These are phyloP conservation scores for Crotalus viridis DNA, from an alignment of 2,113 vertebrate genomes.

Conservation along the genomic window DNA sequence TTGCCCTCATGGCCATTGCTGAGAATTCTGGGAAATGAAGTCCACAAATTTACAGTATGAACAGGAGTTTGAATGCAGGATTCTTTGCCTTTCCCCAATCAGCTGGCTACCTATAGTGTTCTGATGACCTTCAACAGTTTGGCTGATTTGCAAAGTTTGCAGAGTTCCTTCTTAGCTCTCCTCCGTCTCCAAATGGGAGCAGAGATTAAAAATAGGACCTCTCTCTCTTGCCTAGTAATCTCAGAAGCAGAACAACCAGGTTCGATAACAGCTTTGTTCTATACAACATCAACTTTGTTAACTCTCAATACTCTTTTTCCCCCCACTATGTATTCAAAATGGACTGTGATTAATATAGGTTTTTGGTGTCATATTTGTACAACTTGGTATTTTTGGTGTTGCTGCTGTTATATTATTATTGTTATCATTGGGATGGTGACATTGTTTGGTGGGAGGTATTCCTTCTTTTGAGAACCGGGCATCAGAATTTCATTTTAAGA, in stretches of 20 bases:
- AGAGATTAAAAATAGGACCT: neutral
- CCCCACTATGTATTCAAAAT: neutral
- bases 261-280: neutral
- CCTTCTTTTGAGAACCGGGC: neutral
- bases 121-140: neutral
- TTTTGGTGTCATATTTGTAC: neutral
- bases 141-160: neutral
- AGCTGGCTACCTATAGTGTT: neutral
- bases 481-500: neutral
- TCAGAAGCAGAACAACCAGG: neutral
- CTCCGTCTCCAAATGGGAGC: neutral
- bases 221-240: neutral
- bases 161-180: neutral
- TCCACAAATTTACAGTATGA: neutral
- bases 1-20: neutral
- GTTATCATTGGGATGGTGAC: neutral
- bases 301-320: neutral
- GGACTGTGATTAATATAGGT: neutral
- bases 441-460: neutral
- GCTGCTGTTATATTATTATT: neutral
- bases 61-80: neutral
- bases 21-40: neutral
- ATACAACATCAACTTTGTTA: neutral
- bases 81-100: neutral
- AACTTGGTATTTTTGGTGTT: neutral